A percentile compares a stretch with the other conserved stretches of the same genome.
phyloP scores from a whole-genome alignment of 2,113 vertebrate species.

The Gyps fulvus region DNA sequence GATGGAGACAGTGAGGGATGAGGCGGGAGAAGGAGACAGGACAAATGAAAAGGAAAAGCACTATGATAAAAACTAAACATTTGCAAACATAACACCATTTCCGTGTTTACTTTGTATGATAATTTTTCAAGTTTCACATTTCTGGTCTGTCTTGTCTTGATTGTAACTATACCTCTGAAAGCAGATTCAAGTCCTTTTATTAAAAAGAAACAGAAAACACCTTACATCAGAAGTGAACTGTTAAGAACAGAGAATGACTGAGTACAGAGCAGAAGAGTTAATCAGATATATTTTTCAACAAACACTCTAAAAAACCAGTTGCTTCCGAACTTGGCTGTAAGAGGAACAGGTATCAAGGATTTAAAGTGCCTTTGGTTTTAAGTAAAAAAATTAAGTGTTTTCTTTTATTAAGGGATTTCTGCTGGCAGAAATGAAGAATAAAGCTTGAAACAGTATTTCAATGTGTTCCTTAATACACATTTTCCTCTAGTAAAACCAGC shows the following conservation, averaged over 20 bases:
- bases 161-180: neutral
- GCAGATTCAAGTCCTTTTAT: neutral
- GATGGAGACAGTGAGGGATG: neutral
- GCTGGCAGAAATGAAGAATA: constrained; percentile 32
- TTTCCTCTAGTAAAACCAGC: constrained; percentile 75
- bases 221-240: neutral
- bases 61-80: neutral
- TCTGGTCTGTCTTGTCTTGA: neutral
- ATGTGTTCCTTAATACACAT: constrained; percentile 63
- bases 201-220: neutral
- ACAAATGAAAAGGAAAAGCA: neutral
- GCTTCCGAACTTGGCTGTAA: neutral
- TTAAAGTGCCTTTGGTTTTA: neutral
- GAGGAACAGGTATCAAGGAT: neutral
- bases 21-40: neutral
- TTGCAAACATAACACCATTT: neutral
- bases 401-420: constrained; percentile 52
- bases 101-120: neutral
- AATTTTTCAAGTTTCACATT: neutral
- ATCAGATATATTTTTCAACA: neutral
- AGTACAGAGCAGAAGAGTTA: neutral
- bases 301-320: neutral
- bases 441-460: constrained; percentile 68
- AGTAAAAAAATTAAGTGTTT: constrained; percentile 15
- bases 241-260: neutral